phyloP scores from a whole-genome alignment of 2,113 vertebrate genomes.

The Ifrita kowaldi region DNA sequence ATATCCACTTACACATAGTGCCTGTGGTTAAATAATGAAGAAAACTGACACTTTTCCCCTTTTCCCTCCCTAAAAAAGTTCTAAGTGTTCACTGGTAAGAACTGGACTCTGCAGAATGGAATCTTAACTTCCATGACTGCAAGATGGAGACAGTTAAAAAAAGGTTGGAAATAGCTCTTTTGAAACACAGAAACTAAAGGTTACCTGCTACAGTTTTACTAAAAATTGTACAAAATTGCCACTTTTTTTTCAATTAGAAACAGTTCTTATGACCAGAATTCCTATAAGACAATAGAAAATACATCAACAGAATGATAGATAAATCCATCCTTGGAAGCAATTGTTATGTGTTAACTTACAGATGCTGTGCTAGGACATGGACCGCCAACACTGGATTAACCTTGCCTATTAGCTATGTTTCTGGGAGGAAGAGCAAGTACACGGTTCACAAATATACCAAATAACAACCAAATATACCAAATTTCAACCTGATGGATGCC shows the following conservation, averaged over 20 bases:
- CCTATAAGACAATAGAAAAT: constrained; percentile 79
- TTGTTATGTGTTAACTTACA: constrained; percentile 97
- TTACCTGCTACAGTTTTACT: constrained; percentile 66
- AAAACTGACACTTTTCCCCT: constrained; percentile 34
- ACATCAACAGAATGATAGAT: constrained; percentile 80
- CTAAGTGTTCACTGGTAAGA: constrained; percentile 28
- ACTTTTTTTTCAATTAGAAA: constrained; percentile 66
- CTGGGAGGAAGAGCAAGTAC: constrained; percentile 99
- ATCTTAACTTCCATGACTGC: constrained; percentile 67
- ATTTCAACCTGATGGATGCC: constrained; percentile 76
- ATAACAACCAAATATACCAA: constrained; percentile 77
- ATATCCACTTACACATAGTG: constrained; percentile 23
- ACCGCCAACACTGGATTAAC: constrained; percentile 97
- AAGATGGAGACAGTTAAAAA: constrained; percentile 66
- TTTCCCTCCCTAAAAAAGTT: constrained; percentile 64
- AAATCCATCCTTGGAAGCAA: constrained; percentile 93
- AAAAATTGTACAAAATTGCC: constrained; percentile 63
- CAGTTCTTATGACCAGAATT: constrained; percentile 72
- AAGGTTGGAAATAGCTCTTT: constrained; percentile 74
- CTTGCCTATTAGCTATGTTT: constrained; percentile 99
- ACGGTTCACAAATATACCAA: constrained; percentile 91
- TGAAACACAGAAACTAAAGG: constrained; percentile 69
- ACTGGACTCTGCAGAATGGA: constrained; percentile 36
- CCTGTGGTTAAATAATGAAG: constrained; percentile 29
- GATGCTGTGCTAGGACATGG: constrained; percentile 98